These are phyloP conservation scores for Galbula dea DNA, from an alignment of 2,113 vertebrate genomes.

Conservation along the genomic window DNA sequence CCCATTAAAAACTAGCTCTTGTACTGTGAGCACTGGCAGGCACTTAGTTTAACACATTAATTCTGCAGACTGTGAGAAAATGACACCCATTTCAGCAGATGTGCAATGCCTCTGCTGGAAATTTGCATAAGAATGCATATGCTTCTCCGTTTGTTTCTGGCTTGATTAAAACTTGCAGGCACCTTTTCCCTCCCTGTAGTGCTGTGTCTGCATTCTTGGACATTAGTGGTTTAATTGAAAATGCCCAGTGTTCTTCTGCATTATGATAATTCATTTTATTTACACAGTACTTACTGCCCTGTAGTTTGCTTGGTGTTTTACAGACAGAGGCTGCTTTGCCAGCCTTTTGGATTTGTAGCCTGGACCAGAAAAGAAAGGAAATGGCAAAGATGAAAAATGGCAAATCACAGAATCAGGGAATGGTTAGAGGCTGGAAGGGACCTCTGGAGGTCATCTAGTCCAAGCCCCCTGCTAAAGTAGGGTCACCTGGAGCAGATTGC, in stretches of 20 bases:
- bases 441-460: too few relatives aligned
- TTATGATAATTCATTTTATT: not conserved
- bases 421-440: too few relatives aligned
- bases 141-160: conserved; percentile 19
- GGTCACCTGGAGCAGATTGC: too few relatives aligned
- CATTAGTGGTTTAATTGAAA: conserved; percentile 15
- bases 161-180: conserved; percentile 43
- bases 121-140: conserved; percentile 59
- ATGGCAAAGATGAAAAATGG: not conserved
- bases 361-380: not conserved
- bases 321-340: not conserved
- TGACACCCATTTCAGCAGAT: conserved; percentile 42
- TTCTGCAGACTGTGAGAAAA: conserved; percentile 58
- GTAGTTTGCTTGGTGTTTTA: not conserved
- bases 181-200: conserved; percentile 1
- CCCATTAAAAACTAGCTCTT: conserved; percentile 27
- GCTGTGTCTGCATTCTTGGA: not conserved
- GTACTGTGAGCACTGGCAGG: not conserved
- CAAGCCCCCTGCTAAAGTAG: too few relatives aligned
- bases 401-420: not conserved
- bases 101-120: not conserved
- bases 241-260: not conserved
- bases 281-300: not conserved
- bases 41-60: conserved; percentile 51
- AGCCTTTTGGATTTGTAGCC: not conserved